These are phyloP conservation scores for Scaptomyza montana DNA, from an alignment of 1,140 invertebrate species.

Conservation along the genomic window DNA sequence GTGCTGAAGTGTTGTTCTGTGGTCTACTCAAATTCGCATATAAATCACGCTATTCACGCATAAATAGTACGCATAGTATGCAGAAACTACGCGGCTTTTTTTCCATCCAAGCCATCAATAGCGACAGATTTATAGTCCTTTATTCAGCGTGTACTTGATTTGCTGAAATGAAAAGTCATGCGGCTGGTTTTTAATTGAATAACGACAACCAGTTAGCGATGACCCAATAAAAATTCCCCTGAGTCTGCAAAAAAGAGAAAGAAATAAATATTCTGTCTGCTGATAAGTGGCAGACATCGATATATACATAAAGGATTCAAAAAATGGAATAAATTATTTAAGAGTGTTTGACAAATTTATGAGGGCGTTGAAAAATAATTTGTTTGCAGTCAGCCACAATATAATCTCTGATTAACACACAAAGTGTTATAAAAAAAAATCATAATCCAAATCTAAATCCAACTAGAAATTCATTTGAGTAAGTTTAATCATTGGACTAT, in stretches of 20 bases:
- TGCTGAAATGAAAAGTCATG: constrained; percentile 60
- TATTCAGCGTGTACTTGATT: constrained; percentile 59
- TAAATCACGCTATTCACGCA: constrained; percentile 74
- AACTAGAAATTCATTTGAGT: constrained; percentile 7
- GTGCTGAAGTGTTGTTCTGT: constrained; percentile 62
- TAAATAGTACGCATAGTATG: constrained; percentile 58
- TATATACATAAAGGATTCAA: neutral
- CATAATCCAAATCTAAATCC: neutral
- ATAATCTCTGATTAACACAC: too few species aligned
- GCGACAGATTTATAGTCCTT: constrained; percentile 59
- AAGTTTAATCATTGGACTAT: constrained; percentile 19
- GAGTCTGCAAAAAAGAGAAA: constrained; percentile 6
- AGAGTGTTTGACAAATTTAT: neutral
- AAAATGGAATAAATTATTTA: neutral
- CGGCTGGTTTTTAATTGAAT: constrained; percentile 56
- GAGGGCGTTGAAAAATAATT: too few species aligned
- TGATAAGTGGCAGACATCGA: constrained; percentile 21
- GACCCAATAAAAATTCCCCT: constrained; percentile 24
- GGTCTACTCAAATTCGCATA: constrained; percentile 57
- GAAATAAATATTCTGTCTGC: constrained; percentile 4
- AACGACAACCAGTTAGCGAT: constrained; percentile 43
- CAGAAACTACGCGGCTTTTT: constrained; percentile 71
- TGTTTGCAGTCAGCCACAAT: too few species aligned
- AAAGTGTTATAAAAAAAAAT: neutral
- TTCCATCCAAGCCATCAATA: constrained; percentile 39